Conservation (phyloP, 2,797 vertebrate species). For the Eospalax fontanierii region DNA sequence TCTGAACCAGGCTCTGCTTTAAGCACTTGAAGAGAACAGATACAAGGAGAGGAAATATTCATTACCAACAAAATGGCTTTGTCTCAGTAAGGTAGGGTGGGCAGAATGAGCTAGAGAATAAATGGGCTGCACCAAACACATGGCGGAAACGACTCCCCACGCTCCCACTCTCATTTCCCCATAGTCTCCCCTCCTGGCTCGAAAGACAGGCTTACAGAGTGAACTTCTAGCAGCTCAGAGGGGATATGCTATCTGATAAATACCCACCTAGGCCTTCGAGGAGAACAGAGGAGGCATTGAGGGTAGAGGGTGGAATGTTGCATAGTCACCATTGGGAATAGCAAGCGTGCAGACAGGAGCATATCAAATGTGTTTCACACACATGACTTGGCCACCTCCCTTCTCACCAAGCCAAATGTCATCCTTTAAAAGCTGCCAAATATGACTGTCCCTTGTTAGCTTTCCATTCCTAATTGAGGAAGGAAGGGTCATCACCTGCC, state of each 20-base stretch:
- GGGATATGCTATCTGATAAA: constrained; percentile 40
- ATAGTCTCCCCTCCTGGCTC: neutral
- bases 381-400: constrained; percentile 63
- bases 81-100: too few relatives aligned
- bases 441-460: neutral
- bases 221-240: neutral
- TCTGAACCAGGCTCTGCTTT: neutral
- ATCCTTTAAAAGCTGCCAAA: constrained; percentile 47
- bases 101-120: too few relatives aligned
- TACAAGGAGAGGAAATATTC: neutral
- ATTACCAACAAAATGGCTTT: neutral
- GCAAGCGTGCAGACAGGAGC: constrained; percentile 63
- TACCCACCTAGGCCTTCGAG: neutral
- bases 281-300: constrained; percentile 70
- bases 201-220: neutral
- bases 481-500: neutral
- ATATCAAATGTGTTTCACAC: constrained; percentile 42
- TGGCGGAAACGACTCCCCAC: too few relatives aligned
- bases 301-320: constrained; percentile 37
- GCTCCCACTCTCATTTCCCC: too few relatives aligned
- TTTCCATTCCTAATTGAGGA: constrained; percentile 1
- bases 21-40: neutral
- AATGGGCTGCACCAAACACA: too few relatives aligned
- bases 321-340: constrained; percentile 61
- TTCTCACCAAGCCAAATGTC: constrained; percentile 56